These are phyloP conservation scores for Parnassius smintheus DNA, from an alignment of 2,888 invertebrate species.

Conservation along the genomic window DNA sequence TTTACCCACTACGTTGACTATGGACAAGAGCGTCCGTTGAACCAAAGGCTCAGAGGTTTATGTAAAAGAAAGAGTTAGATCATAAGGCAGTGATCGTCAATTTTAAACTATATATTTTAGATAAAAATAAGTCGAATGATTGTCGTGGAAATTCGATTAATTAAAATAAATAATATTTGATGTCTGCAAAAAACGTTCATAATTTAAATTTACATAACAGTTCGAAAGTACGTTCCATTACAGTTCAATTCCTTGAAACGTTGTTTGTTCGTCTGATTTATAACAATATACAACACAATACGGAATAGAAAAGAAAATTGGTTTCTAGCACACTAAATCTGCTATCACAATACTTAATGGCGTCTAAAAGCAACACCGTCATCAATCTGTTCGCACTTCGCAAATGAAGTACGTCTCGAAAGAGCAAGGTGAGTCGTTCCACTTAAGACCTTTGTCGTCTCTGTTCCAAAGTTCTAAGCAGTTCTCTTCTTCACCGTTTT, in stretches of 20 bases:
- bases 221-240: too few relatives aligned
- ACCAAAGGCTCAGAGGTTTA: slow-evolving; percentile 49
- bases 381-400: slow-evolving; percentile 85
- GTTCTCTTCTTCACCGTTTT: slow-evolving; percentile 96
- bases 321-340: slow-evolving; percentile 49
- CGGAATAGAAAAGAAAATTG: slow-evolving; percentile 22
- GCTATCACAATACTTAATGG: slow-evolving; percentile 46
- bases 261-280: neutral
- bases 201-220: too few relatives aligned
- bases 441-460: slow-evolving; percentile 94
- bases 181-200: too few relatives aligned
- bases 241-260: too few relatives aligned
- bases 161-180: slow-evolving; percentile 11
- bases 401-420: slow-evolving; percentile 96
- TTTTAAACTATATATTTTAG: slow-evolving; percentile 32
- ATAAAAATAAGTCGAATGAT: slow-evolving; percentile 16
- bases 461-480: slow-evolving; percentile 95
- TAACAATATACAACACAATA: slow-evolving; percentile 16
- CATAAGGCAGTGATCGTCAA: slow-evolving; percentile 64
- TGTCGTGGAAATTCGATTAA: neutral
- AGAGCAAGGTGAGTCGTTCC: slow-evolving; percentile 96
- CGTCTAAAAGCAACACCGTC: slow-evolving; percentile 22
- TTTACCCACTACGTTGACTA: slow-evolving; percentile 70
- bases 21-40: slow-evolving; percentile 57
- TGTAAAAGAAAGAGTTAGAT: slow-evolving; percentile 41